These are phyloP conservation scores for Sebastes hubbsi DNA, from an alignment of 2,797 vertebrate species.

Conservation along the genomic window DNA sequence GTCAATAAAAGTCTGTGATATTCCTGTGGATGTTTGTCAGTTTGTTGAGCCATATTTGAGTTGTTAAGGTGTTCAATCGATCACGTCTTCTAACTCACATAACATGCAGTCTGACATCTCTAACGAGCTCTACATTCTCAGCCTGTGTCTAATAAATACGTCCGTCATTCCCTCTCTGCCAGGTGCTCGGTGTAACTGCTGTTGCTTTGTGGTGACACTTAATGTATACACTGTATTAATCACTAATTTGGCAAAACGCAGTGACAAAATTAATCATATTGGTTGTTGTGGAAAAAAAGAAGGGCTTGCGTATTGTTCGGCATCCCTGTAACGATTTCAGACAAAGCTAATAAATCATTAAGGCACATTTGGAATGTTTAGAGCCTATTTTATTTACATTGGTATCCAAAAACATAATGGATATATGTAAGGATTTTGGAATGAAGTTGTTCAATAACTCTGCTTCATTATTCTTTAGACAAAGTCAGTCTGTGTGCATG, in stretches of 20 bases:
- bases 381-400: conserved; percentile 28
- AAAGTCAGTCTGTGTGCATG: neutral
- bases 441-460: neutral
- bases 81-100: neutral
- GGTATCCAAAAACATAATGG: conserved; percentile 6
- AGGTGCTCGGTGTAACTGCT: conserved; percentile 58
- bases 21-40: neutral
- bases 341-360: conserved; percentile 17
- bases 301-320: neutral
- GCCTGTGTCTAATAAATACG: neutral
- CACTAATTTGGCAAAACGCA: conserved; percentile 33
- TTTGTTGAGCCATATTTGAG: neutral
- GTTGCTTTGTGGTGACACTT: conserved; percentile 54
- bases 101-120: neutral
- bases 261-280: conserved; percentile 61
- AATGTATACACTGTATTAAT: conserved; percentile 67
- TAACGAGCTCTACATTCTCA: conserved; percentile 13
- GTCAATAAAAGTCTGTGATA: too few species aligned
- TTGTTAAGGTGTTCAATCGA: neutral
- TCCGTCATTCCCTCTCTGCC: conserved; percentile 56
- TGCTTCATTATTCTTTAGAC: neutral
- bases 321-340: conserved; percentile 47
- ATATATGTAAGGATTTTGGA: neutral
- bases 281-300: neutral
- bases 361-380: conserved; percentile 1